Base-by-base conservation (phyloP, 2,888 invertebrate species). In the Apocheima hispidaria region DNA sequence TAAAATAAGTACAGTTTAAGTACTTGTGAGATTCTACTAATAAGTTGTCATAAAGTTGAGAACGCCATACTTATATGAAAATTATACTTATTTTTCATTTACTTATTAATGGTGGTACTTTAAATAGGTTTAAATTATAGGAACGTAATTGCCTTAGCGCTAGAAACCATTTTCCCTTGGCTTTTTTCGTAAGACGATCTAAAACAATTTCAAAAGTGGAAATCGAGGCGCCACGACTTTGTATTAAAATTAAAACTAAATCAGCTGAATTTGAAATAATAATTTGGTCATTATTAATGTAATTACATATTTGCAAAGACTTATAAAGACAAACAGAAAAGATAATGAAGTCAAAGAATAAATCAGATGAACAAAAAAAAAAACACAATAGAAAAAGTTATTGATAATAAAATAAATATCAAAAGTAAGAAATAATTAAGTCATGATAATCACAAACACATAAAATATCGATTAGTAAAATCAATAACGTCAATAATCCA, bases 91-190 rank as follows among this genome's bases (percentile, higher is more conserved):
- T 54, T 52, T 54, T 51, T 63, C 57, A 10, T 14, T 53, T 28
- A 41, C 48, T 51, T 35, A 41, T 55, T 55, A 23, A 72, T 75
- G 73, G 77, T 76, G 82, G 82, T 81, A 81, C 81, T 78, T 70
- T 54, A 78, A 76, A 77, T 81, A 78, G 66, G 67, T 75, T 50
- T 49, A 46, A 79, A 71, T 55, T 81, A 87, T 88, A 90, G 90
- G 90, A 90, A 90, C 90, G 82, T 78, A 81, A 78, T 79, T 72
- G 48, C 73, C 83, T 85, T 84, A 84, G 18, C 63, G 21, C 66
- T 69, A 67, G 52, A 66, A 41, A 53, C 60, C 65, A 61, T 56
- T 56, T 52, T 50, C 50, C 55, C 50, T 54, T 36, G 52, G 48
- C 55, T n/a, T 46, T 38, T 53, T 54, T n/a, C n/a, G 41, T 40